Conservation (phyloP, 1,140 invertebrate genomes). For the Sycophila sp. region DNA sequence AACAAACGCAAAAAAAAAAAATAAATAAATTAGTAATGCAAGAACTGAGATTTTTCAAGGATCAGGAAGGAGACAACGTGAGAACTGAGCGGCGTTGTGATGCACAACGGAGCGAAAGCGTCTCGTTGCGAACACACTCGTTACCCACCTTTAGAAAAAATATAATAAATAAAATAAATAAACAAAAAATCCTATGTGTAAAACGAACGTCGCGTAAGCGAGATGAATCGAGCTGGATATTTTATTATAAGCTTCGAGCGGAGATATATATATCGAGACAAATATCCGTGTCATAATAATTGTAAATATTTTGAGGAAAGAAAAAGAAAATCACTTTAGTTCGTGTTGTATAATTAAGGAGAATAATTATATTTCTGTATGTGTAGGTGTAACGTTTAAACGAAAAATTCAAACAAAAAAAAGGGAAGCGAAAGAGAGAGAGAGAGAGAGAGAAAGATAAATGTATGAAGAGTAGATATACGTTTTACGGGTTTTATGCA, state of each 20-base stretch:
- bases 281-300: conserved; percentile 47
- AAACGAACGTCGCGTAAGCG: neutral
- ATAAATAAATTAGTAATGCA: too few species aligned
- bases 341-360: conserved; percentile 33
- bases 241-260: conserved; percentile 35
- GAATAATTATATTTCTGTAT: conserved; percentile 39
- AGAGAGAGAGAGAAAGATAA: neutral
- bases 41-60: too few species aligned
- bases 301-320: too few species aligned
- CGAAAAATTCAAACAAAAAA: neutral
- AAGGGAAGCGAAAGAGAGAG: conserved; percentile 12
- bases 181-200: neutral
- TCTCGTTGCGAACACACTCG: too few species aligned
- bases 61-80: too few species aligned
- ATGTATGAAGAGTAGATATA: too few species aligned
- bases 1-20: conserved; percentile 15
- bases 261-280: conserved; percentile 25
- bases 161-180: too few species aligned
- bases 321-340: conserved; percentile 32
- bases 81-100: too few species aligned
- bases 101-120: too few species aligned
- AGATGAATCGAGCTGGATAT: conserved; percentile 27
- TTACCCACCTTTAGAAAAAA: too few species aligned
- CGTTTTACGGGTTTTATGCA: conserved; percentile 9
- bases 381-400: conserved; percentile 30